Evolutionary conservation across 1,140 invertebrate species (phyloP).

Genomic region (Tenebrio molitor): DNA sequence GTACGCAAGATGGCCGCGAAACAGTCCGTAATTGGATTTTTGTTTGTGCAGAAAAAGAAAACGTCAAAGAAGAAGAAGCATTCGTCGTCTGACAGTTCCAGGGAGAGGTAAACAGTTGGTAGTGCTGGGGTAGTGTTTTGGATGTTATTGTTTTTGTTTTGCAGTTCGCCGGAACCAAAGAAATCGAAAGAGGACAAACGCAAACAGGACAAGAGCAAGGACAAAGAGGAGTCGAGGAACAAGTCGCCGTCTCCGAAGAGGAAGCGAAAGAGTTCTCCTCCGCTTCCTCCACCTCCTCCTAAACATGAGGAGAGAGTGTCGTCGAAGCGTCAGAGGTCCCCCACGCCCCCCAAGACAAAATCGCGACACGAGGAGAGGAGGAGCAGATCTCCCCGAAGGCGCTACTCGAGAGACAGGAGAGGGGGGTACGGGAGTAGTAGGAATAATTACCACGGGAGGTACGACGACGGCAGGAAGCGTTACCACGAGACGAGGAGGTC

Average conservation of each 20-base stretch:
- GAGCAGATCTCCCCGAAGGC: slow-evolving; percentile 36
- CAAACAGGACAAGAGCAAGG: slow-evolving; percentile 32
- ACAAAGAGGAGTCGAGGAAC: slow-evolving; percentile 47
- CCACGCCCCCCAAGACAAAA: slow-evolving; percentile 24
- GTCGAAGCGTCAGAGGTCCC: slow-evolving; percentile 35
- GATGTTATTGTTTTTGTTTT: slow-evolving; percentile 42
- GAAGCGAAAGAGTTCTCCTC: slow-evolving; percentile 24
- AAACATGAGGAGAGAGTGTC: not conserved
- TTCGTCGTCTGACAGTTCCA: slow-evolving; percentile 60
- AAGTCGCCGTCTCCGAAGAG: slow-evolving; percentile 49
- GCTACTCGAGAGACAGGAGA: slow-evolving; percentile 33
- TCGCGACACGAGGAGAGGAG: slow-evolving; percentile 17
- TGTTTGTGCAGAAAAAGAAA: slow-evolving; percentile 70
- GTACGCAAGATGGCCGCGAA: not conserved
- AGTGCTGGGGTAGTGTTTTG: not conserved
- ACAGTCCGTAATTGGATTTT: slow-evolving; percentile 51
- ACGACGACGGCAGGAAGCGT: slow-evolving; percentile 32
- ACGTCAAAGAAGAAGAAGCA: slow-evolving; percentile 68
- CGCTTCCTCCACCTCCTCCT: slow-evolving; percentile 2
- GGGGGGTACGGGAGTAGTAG: not conserved
- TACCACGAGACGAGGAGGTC: slow-evolving; percentile 33
- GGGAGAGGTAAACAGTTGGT: slow-evolving; percentile 55
- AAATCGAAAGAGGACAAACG: slow-evolving; percentile 50
- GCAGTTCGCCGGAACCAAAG: slow-evolving; percentile 59
- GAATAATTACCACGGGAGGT: slow-evolving; percentile 22